Evolutionary conservation across 2,888 invertebrate species (phyloP).

Genomic region (Muschampia staudingeri): DNA sequence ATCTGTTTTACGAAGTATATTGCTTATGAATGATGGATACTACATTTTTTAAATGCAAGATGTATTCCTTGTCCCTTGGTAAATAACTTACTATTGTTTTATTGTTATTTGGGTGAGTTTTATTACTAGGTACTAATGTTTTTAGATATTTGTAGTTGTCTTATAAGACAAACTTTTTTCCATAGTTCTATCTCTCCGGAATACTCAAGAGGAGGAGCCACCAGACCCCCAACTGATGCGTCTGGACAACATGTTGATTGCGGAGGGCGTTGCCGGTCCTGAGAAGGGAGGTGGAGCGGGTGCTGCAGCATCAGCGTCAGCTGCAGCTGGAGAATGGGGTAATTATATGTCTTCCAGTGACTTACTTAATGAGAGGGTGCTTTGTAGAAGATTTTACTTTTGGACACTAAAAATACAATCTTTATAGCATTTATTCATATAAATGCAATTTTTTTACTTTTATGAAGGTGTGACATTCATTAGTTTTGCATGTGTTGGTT

Average conservation of each 20-base stretch:
- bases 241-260: slow-evolving; percentile 99
- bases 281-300: slow-evolving; percentile 98
- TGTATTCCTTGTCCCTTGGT: not conserved
- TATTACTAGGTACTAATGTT: not conserved
- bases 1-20: too few species aligned
- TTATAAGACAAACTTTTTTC: slow-evolving; percentile 65
- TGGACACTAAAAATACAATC: too few species aligned
- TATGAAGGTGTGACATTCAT: too few species aligned
- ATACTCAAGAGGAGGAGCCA: slow-evolving; percentile 99
- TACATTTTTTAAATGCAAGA: too few species aligned
- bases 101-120: too few species aligned
- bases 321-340: slow-evolving; percentile 94
- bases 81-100: not conserved
- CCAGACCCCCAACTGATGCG: slow-evolving; percentile 99
- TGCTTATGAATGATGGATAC: too few species aligned
- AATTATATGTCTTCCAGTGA: slow-evolving; percentile 60
- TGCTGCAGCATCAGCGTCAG: slow-evolving; percentile 97
- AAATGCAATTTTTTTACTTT: too few species aligned
- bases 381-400: too few species aligned
- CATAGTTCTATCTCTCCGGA: slow-evolving; percentile 97
- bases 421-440: too few species aligned
- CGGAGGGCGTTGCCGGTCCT: slow-evolving; percentile 99
- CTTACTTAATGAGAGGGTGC: not conserved
- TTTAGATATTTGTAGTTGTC: too few species aligned
- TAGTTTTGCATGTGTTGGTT: too few species aligned